Base-by-base conservation (phyloP, 2,888 invertebrate species). In the Drosophila dives region DNA sequence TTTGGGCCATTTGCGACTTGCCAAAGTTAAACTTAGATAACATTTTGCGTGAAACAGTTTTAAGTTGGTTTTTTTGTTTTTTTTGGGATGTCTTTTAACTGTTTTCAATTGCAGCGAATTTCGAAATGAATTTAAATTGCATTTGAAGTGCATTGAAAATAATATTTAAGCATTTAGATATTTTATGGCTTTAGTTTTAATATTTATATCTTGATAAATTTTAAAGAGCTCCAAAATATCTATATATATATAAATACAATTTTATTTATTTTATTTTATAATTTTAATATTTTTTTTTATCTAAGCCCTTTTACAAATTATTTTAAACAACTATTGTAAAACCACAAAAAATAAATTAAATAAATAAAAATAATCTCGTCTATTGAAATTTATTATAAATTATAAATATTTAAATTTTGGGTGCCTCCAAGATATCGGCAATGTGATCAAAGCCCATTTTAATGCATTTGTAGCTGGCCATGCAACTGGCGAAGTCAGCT, bases 401-500 rank as follows among this genome's bases (percentile, higher is more conserved):
- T n/a, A 23, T 5, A 2, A 17, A n/a, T 23, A 33, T 54, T 63
- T 63, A 80, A 1, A 80, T 3, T 1, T 2, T 58, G 7, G 72
- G 80, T 12, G 32, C 38, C 1, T 42, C 10, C 0, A 77, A 26
- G 10, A 76, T 59, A 26, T 62, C 50, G 8, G 49, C 12, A 32
- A 77, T 48, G 17, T 91, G 91, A 74, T 93, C 93, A 81, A 94
- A 94, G 2, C 95, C 94, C 75, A 84, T 32, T 90, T 91, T 70
- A 4, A 94, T 94, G 73, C 95, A 92, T 90, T 96, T 96, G 33
- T 93, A 93, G 1, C 95, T 95, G 29, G 95, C 95, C 36, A 95
- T 92, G 60, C 90, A 92, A 84, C 95, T 95, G 1, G 94, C 96
- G 89, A 94, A 94, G 11, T 92, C 91, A 2, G 96, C 93, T 17